Evolutionary conservation across 92 coral and sea anemone genomes (phyloP), one percentile per base, ranked within the genome.

Genomic region (Blastomussa wellsi): DNA sequence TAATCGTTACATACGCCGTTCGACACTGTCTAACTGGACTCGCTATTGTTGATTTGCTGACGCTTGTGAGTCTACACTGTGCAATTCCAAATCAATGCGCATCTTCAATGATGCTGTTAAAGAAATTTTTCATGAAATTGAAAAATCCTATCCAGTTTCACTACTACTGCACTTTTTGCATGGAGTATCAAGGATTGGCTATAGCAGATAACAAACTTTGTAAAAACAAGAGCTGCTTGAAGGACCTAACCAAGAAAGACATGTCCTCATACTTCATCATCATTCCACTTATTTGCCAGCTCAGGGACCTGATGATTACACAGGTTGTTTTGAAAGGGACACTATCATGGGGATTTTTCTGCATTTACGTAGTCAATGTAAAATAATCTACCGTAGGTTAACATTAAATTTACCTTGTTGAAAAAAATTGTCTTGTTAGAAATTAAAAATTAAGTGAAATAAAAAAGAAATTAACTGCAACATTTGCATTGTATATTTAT

Each of bases 61-160:
- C 89, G 33, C 86, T 90, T 52, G 76, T 89, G 0, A 83, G 83
- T 32, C 90, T 89, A 3, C 94, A 91, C 52, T 89, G 87, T 82
- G 73, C 80, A 42, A 7, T 78, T 33, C 94, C 94, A 64, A 89
- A 91, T 86, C 68, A 81, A 38, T 91, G 87, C 82, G 90, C 87
- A 0, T 80, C 89, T 49, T 89, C 92, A 14, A 13, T 89, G 64
- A n/a, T 7, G 4, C 24, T 79, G 19, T 57, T 85, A 6, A 81
- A 82, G 66, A 78, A 81, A 35, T 86, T 90, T 47, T 90, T 75
- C 39, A 91, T 57, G 86, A 85, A 73, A 51, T 72, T 86, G 10
- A 85, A 78, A 55, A 89, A 85, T 49, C 94, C 90, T 2, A 80
- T 91, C 49, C 82, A 91, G 82, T 89, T 70, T n/a, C 92, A 91